Evolutionary conservation across 2,888 invertebrate species (phyloP).

Genomic region (Dynastes tityus): DNA sequence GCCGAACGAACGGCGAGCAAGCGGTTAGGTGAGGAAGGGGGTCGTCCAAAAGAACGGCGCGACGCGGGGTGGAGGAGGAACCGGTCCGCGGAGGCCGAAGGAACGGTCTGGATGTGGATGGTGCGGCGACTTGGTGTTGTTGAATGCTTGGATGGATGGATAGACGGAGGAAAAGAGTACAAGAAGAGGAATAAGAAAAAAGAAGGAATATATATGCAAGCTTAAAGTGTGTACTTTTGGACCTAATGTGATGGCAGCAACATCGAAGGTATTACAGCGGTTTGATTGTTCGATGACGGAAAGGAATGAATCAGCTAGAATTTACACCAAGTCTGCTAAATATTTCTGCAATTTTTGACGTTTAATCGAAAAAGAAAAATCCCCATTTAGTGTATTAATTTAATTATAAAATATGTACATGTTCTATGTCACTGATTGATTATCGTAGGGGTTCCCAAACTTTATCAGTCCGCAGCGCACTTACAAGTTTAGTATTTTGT

Average conservation of each 20-base stretch:
- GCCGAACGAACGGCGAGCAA: slow-evolving; percentile 50
- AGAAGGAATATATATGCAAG: not conserved
- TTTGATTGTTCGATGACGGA: no score
- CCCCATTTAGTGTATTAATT: no score
- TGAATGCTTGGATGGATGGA: not conserved
- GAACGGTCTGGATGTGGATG: slow-evolving; percentile 31
- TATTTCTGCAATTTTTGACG: no score
- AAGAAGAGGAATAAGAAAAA: slow-evolving; percentile 15
- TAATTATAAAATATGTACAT: no score
- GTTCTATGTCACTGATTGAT: no score
- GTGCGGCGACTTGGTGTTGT: not conserved
- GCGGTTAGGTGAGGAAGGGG: slow-evolving; percentile 42
- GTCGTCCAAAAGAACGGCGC: slow-evolving; percentile 3
- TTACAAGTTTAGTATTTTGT: no score
- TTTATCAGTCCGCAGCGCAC: no score
- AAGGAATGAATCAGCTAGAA: no score
- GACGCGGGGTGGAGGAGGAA: slow-evolving; percentile 18
- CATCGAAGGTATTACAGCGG: no score
- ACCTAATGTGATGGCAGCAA: slow-evolving; percentile 8
- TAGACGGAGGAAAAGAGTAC: not conserved
- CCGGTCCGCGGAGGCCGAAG: slow-evolving; percentile 30
- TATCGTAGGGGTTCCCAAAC: no score
- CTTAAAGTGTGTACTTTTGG: not conserved
- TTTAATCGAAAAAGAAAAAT: no score
- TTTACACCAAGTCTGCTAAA: no score